Conservation (phyloP, 2,113 vertebrate genomes). For the Bos taurus region ARS-UCD2.0 NC_037343.1:33476501-33477000, state of each 20-base stretch:
- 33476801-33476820: constrained; percentile 85
- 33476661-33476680: constrained; percentile 19
- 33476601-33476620: constrained; percentile 40
- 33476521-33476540: constrained; percentile 11
- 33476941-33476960: constrained; percentile 94
- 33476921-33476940: constrained; percentile 97
- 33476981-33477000: constrained; percentile 90
- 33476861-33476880: constrained; percentile 92
- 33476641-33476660: not conserved
- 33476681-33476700: constrained; percentile 56
- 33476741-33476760: constrained; percentile 77
- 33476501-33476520: not conserved
- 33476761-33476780: constrained; percentile 81
- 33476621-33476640: constrained; percentile 17
- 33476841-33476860: constrained; percentile 87
- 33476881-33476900: constrained; percentile 93
- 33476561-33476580: constrained; percentile 16
- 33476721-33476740: constrained; percentile 80
- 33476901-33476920: constrained; percentile 97
- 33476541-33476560: not conserved
- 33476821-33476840: constrained; percentile 87
- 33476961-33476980: constrained; percentile 91
- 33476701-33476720: constrained; percentile 76
- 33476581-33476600: not conserved
- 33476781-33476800: constrained; percentile 85